Conservation (phyloP, 2,888 invertebrate genomes). For the Thalpophila matura region DNA sequence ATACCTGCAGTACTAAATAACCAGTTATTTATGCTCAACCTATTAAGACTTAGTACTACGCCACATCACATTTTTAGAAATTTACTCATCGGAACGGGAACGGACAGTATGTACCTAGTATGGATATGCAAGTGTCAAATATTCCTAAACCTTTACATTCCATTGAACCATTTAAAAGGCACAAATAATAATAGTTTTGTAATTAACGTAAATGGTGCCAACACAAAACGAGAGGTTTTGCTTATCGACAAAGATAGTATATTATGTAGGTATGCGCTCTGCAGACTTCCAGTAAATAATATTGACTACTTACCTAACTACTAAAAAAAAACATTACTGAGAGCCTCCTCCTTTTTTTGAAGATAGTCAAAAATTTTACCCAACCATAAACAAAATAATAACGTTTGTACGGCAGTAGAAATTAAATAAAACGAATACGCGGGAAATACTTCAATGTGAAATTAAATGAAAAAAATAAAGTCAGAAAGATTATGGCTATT, state of each 20-base stretch:
- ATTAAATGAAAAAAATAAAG: no score
- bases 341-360: no score
- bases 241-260: conserved; percentile 16
- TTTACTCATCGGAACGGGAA: conserved; percentile 27
- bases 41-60: background rate
- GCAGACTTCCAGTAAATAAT: conserved; percentile 29
- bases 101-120: conserved; percentile 47
- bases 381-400: no score
- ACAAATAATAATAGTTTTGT: conserved; percentile 47
- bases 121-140: conserved; percentile 63
- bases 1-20: background rate
- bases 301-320: background rate
- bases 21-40: background rate
- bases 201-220: conserved; percentile 52
- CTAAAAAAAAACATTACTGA: no score
- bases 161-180: conserved; percentile 44
- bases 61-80: conserved; percentile 29
- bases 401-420: no score
- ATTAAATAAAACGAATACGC: no score
- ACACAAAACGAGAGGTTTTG: conserved; percentile 30
- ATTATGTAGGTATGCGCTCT: background rate
- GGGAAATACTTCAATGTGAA: no score
- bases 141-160: conserved; percentile 61
- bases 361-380: no score
- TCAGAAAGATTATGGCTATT: no score